phyloP scores from a whole-genome alignment of 35 echinoderm and acorn worm species.

The Diadema setosum region DNA sequence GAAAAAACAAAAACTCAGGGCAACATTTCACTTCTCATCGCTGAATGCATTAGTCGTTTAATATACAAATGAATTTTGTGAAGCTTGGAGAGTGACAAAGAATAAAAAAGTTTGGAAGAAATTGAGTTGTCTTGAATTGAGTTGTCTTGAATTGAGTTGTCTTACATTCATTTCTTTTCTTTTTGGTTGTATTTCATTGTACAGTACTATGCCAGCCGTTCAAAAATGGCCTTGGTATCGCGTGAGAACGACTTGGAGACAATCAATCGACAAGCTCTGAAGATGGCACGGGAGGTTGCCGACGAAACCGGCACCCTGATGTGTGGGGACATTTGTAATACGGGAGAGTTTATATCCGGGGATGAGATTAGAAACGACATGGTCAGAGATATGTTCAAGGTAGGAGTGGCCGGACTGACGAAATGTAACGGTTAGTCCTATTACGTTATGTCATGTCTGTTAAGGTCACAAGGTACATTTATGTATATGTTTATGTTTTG shows the following conservation, averaged over 20 bases:
- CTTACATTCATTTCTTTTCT: too few species aligned
- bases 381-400: conserved; percentile 48
- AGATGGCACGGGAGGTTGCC: conserved; percentile 40
- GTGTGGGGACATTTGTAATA: conserved; percentile 78
- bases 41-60: too few species aligned
- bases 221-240: conserved; percentile 38
- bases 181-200: too few species aligned
- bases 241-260: conserved; percentile 36
- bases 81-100: neutral
- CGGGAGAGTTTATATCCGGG: conserved; percentile 30
- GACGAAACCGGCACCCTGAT: conserved; percentile 67
- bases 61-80: neutral
- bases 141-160: too few species aligned
- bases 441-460: neutral
- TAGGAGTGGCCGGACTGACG: neutral
- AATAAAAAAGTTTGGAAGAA: too few species aligned
- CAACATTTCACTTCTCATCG: too few species aligned
- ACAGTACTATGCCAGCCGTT: conserved; percentile 74
- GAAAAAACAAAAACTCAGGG: too few species aligned
- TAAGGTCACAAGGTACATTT: neutral
- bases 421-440: neutral
- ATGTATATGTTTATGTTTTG: neutral
- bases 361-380: conserved; percentile 25
- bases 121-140: too few species aligned
- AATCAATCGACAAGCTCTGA: conserved; percentile 42